Conservation (phyloP, 2,888 invertebrate species). For the Theodoxus fluviatilis region DNA sequence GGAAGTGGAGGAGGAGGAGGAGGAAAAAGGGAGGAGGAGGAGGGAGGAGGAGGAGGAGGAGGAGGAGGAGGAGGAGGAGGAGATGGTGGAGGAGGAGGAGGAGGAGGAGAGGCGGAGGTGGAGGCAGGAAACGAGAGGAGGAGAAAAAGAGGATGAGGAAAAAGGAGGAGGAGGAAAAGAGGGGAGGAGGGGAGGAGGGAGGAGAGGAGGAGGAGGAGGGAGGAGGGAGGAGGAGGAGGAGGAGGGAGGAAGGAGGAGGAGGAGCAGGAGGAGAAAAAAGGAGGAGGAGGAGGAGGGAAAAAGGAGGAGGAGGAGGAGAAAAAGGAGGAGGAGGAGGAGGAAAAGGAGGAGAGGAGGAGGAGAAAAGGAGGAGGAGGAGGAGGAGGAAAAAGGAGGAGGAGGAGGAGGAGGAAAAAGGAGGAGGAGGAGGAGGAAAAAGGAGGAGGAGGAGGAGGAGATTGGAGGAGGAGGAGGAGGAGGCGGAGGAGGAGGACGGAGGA, state of each 20-base stretch:
- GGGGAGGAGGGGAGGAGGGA: neutral
- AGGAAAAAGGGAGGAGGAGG: constrained; percentile 13
- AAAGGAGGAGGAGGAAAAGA: neutral
- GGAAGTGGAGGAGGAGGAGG: constrained; percentile 1
- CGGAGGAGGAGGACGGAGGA: no score
- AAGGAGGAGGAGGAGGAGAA: neutral
- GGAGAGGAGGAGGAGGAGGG: neutral
- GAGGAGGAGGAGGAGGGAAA: neutral
- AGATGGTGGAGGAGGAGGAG: neutral
- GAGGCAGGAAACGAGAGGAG: neutral
- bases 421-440: neutral
- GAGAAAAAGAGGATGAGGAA: constrained; percentile 6
- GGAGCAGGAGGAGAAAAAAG: neutral
- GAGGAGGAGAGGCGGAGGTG: neutral
- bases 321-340: neutral
- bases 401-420: neutral
- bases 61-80: neutral
- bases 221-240: neutral
- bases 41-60: neutral
- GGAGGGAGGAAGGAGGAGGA: neutral
- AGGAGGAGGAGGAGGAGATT: constrained; percentile 8
- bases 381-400: no score
- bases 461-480: constrained; percentile 1
- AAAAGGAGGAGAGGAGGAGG: neutral
- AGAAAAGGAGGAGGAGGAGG: neutral